Conservation (phyloP, 53 echinoderm and acorn worm genomes). For the Astropecten irregularis region DNA sequence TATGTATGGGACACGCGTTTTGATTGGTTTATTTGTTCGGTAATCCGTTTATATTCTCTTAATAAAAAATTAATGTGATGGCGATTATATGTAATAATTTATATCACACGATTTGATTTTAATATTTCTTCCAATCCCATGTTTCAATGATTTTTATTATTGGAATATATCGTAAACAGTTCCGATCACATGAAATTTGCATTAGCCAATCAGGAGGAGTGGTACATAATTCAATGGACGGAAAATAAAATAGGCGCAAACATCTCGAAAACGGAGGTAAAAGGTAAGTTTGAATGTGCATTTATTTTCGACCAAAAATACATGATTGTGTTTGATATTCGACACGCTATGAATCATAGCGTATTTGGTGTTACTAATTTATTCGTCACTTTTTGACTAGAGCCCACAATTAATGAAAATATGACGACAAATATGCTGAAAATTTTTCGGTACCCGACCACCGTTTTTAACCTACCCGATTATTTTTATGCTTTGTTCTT, state of each 20-base stretch:
- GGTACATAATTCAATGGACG: not conserved
- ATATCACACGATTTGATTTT: too few species aligned
- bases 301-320: conserved; percentile 30
- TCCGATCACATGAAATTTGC: too few species aligned
- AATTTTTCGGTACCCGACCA: conserved; percentile 22
- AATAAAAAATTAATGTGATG: too few species aligned
- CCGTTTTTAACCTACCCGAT: conserved; percentile 35
- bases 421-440: conserved; percentile 16
- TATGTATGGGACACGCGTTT: too few species aligned
- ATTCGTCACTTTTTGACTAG: not conserved
- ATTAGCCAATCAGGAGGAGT: conserved; percentile 30
- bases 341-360: not conserved
- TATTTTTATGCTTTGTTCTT: conserved; percentile 51
- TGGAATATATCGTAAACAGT: too few species aligned
- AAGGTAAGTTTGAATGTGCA: conserved; percentile 59
- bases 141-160: too few species aligned
- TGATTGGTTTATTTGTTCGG: not conserved
- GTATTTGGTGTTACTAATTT: not conserved
- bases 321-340: not conserved
- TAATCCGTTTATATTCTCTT: too few species aligned
- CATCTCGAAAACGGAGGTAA: conserved; percentile 34
- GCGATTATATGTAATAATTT: too few species aligned
- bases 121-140: too few species aligned
- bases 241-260: conserved; percentile 51
- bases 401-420: not conserved